These are phyloP conservation scores for Clarias gariepinus DNA, from an alignment of 2,113 vertebrate species.

Conservation along the genomic window DNA sequence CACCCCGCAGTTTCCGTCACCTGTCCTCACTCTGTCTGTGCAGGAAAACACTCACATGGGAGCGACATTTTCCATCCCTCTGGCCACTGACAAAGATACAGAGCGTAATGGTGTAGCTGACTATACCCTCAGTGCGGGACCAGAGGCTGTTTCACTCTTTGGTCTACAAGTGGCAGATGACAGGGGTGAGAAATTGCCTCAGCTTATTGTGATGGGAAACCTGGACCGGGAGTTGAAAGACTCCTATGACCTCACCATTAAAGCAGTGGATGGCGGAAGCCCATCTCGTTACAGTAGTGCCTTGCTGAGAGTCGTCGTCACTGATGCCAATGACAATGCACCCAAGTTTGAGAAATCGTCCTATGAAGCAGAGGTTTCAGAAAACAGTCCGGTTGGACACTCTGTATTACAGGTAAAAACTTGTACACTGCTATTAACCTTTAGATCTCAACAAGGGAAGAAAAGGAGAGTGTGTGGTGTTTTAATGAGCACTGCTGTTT, in stretches of 20 bases:
- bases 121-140: slow-evolving; percentile 86
- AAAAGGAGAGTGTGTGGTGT: slow-evolving; percentile 36
- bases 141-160: slow-evolving; percentile 88
- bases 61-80: slow-evolving; percentile 86
- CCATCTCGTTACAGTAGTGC: slow-evolving; percentile 92
- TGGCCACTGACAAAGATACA: slow-evolving; percentile 89
- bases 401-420: slow-evolving; percentile 92
- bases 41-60: slow-evolving; percentile 94
- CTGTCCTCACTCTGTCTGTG: slow-evolving; percentile 90
- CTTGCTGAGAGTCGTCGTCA: slow-evolving; percentile 89
- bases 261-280: slow-evolving; percentile 92
- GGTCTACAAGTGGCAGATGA: slow-evolving; percentile 95
- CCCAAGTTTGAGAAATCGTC: slow-evolving; percentile 90
- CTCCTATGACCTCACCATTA: slow-evolving; percentile 96
- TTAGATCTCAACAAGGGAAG: slow-evolving; percentile 33
- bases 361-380: slow-evolving; percentile 88
- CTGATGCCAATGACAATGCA: slow-evolving; percentile 91
- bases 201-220: slow-evolving; percentile 94
- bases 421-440: slow-evolving; percentile 14
- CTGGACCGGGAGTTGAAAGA: slow-evolving; percentile 94
- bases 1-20: slow-evolving; percentile 93
- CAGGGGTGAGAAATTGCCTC: slow-evolving; percentile 92
- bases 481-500: slow-evolving; percentile 50
- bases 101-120: slow-evolving; percentile 90
- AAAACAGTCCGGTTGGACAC: slow-evolving; percentile 95